Evolutionary conservation across 1,140 invertebrate species (phyloP), one percentile per base, ranked within the genome.

Genomic region (Drosophila bifasciata): DNA sequence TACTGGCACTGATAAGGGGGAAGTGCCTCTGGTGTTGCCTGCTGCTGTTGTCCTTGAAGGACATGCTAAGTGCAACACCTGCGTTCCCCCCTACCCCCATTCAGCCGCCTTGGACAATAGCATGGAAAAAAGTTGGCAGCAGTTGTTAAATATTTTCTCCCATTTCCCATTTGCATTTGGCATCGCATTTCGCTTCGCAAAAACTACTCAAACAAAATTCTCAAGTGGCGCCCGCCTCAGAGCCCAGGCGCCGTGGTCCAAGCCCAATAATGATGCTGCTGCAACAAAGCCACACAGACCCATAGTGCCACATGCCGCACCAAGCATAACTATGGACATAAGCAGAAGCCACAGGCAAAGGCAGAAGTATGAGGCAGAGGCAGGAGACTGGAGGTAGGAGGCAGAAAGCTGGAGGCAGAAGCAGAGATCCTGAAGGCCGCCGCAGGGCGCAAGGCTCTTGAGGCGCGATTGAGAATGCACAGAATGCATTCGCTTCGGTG

Each of bases 31-130:
- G n/a, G n/a, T n/a, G n/a, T n/a, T n/a, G n/a, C n/a, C n/a, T n/a
- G n/a, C n/a, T n/a, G n/a, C n/a, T n/a, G n/a, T 36, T 63, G 76
- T 86, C 81, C 80, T 80, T 85, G 81, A 57, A 41, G 41, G 43
- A 55, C 71, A 21, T 46, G 58, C 45, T 79, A 76, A 79, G 80
- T 85, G 79, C 76, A 85, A 62, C 80, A 84, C 80, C 81, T 84
- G 76, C 67, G 67, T 72, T 73, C 76, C 79, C 51, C 39, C 70
- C 43, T 51, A 85, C 51, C 39, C 70, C 43, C 59, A 46, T 79
- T 66, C 63, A 63, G 46, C 48, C 67, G 86, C 68, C 86, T 76
- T 76, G 52, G 25, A 36, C 32, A 36, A 51, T 45, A 51, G 51
- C 39, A 60, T 62, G 57, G 41, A 28, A 56, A 56, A 57, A 44